Percentiles rank a stretch among this genome's conserved stretches.
Conservation (phyloP, 1,140 invertebrate genomes). For the Sitobion miscanthi region DNA sequence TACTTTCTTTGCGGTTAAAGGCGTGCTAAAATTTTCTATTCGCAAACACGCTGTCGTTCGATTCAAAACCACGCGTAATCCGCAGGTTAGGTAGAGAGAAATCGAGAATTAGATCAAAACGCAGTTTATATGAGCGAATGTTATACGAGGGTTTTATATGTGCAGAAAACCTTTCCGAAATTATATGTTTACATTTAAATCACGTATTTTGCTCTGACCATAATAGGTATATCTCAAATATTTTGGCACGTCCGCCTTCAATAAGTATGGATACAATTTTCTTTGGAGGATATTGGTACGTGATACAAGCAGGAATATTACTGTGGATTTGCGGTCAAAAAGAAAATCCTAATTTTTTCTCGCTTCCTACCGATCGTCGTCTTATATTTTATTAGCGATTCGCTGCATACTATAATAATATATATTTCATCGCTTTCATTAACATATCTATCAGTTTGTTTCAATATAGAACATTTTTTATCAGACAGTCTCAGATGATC, state of each 20-base stretch:
- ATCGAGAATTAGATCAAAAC: background rate
- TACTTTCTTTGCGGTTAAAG: slow-evolving; percentile 14
- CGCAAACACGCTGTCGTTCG: background rate
- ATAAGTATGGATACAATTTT: background rate
- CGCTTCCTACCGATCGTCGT: background rate
- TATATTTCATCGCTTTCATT: background rate
- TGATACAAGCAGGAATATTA: background rate
- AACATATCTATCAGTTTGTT: background rate
- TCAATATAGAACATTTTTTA: background rate
- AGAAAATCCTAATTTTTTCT: background rate
- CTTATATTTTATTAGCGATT: background rate
- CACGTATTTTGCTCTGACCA: background rate
- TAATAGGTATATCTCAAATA: background rate
- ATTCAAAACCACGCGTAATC: background rate
- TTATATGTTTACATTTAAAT: slow-evolving; percentile 17
- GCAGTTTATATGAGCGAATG: background rate
- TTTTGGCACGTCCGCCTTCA: background rate
- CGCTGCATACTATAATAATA: background rate
- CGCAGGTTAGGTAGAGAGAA: background rate
- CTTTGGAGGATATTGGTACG: background rate
- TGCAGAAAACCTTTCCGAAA: background rate
- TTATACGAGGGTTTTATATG: background rate
- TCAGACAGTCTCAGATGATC: background rate
- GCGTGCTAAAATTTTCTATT: slow-evolving; percentile 21
- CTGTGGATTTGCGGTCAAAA: background rate